Evolutionary conservation across 2,888 invertebrate species (phyloP), one percentile per base, ranked within the genome.

Genomic region (Onchidella celtica): DNA sequence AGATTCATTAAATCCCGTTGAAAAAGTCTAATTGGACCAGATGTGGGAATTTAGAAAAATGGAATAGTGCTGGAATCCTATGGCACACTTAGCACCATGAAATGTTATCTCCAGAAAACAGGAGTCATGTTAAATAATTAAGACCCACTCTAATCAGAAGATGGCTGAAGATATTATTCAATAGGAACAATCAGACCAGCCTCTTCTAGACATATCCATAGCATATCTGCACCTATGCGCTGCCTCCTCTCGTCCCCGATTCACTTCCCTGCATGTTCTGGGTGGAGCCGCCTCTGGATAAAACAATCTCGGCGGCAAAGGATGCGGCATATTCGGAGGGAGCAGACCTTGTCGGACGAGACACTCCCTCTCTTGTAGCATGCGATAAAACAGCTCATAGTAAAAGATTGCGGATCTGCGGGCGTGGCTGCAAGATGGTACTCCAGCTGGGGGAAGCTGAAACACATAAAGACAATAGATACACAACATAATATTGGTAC

Each of bases 401-500:
- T 78, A 70, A 57, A 78, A 78, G 24, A 17, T 36, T 29, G 59
- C 59, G 38, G 69, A 70, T 2, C 69, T 36, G 29, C 69, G 32
- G 24, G 78, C 78, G 68, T 78, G 78, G n/a, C 38, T 40, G 27
- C 61, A 40, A 14, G 78, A 78, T n/a, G 70, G 34, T 0, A 61
- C 36, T 2, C 78, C 78, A 34, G 78, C 78, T 21, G 78, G 59
- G 9, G 69, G 78, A 6, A 78, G 78, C 78, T 78, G 78, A 6
- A 3, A 61, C 4, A 61, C 4, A 61, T 14, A 24, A 61, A 14
- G 61, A 61, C n/a, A 27, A 61, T n/a, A n/a, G n/a, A 61, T 21
- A 47, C 6, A 47, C 47, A 47, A 17, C n/a, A n/a, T n/a, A n/a
- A n/a, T n/a, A n/a, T n/a, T n/a, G n/a, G n/a, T n/a, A n/a, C n/a